Percentiles rank a stretch among this genome's conserved stretches.
phyloP scores from a whole-genome alignment of 2,113 vertebrate genomes.

The Camarhynchus parvulus region DNA sequence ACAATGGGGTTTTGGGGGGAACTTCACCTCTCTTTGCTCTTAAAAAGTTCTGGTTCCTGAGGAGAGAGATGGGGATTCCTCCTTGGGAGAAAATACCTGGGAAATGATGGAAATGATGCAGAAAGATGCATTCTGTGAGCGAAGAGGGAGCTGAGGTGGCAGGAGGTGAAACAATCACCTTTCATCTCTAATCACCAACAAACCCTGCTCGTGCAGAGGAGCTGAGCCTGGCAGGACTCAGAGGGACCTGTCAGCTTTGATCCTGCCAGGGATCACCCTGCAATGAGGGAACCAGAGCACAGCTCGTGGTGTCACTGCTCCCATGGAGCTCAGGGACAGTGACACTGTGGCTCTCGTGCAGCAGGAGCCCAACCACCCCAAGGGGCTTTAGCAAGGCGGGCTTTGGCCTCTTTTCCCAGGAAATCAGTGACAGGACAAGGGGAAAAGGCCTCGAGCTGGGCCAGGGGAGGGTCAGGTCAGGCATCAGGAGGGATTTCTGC shows the following conservation, averaged over 20 bases:
- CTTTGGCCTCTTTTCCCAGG: background rate
- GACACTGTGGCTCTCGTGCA: fast-evolving
- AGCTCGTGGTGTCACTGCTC: background rate
- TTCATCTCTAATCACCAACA: background rate
- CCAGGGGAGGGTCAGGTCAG: background rate
- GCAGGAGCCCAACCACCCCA: background rate
- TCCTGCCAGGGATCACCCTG: background rate
- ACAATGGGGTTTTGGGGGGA: fast-evolving
- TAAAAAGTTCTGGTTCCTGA: background rate
- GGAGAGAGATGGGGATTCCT: background rate
- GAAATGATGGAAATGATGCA: background rate
- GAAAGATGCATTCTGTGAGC: background rate
- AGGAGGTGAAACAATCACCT: background rate
- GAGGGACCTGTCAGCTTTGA: background rate
- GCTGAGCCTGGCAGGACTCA: background rate
- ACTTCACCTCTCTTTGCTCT: fast-evolving
- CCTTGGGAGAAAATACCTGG: background rate
- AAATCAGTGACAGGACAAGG: fast-evolving
- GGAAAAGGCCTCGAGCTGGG: fast-evolving
- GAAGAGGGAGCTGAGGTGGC: background rate
- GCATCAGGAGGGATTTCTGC: background rate
- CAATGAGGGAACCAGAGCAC: background rate
- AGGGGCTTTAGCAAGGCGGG: background rate
- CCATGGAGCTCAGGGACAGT: background rate
- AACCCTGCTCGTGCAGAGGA: background rate